phyloP scores from a whole-genome alignment of 2,797 vertebrate species.

The Acanthurus leucopareius region DNA sequence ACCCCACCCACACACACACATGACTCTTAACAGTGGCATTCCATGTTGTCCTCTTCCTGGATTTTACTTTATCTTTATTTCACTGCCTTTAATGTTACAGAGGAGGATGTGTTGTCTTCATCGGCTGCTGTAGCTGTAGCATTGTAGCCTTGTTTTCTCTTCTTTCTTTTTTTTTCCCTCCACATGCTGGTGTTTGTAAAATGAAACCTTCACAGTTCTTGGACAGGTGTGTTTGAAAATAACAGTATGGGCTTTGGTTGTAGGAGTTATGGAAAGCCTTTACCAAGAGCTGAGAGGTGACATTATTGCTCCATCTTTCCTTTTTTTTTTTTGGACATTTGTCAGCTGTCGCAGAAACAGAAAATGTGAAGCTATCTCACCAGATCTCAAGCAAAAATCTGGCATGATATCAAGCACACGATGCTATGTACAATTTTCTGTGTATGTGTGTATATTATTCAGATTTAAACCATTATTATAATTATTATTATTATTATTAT shows the following conservation, averaged over 20 bases:
- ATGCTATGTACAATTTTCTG: constrained; percentile 86
- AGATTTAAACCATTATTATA: constrained; percentile 81
- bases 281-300: constrained; percentile 7
- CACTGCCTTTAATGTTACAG: constrained; percentile 60
- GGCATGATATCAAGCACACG: constrained; percentile 81
- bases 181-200: constrained; percentile 48
- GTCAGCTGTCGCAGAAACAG: constrained; percentile 43
- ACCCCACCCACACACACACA: background rate
- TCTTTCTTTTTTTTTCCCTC: background rate
- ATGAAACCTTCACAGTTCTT: constrained; percentile 24
- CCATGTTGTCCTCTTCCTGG: constrained; percentile 25
- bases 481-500: constrained; percentile 50
- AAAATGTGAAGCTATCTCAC: constrained; percentile 88
- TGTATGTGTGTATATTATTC: constrained; percentile 92
- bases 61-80: constrained; percentile 34
- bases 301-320: constrained; percentile 5
- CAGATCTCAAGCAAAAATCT: constrained; percentile 76
- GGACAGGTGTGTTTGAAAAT: background rate
- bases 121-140: too few species aligned
- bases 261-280: background rate
- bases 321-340: background rate
- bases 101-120: constrained; percentile 25
- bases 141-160: constrained; percentile 41
- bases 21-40: constrained; percentile 3
- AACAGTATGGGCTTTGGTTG: background rate